A percentile compares a stretch with the other conserved stretches of the same genome.
These are phyloP conservation scores for Brachionus paranguensis DNA, from an alignment of 1,140 invertebrate genomes.

Conservation along the genomic window DNA sequence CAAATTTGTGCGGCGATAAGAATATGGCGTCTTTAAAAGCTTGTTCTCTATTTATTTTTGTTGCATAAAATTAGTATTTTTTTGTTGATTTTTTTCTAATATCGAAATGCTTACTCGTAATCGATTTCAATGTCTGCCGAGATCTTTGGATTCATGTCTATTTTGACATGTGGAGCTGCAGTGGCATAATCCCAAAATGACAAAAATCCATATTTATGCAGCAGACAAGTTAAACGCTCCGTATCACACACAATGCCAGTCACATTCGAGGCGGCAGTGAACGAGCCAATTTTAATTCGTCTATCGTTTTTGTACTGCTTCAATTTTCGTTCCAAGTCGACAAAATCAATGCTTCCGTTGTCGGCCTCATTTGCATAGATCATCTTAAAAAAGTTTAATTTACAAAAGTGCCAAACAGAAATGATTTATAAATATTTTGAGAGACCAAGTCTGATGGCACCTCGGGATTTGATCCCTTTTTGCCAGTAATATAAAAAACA, in stretches of 20 bases:
- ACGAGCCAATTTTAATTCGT: constrained; percentile 70
- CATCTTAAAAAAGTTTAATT: constrained; percentile 59
- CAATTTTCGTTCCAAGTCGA: constrained; percentile 64
- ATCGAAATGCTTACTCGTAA: not conserved
- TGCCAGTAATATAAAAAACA: too few species aligned
- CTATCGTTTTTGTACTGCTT: constrained; percentile 45
- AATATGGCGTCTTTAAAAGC: constrained; percentile 81
- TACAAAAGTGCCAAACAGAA: not conserved
- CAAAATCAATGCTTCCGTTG: constrained; percentile 71
- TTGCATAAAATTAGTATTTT: too few species aligned
- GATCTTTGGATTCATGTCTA: constrained; percentile 74
- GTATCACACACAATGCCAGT: constrained; percentile 81
- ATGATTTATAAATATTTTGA: not conserved
- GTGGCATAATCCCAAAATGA: constrained; percentile 82
- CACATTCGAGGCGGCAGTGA: constrained; percentile 77
- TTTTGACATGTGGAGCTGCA: constrained; percentile 70
- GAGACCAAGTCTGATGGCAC: too few species aligned
- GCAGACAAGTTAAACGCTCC: constrained; percentile 69
- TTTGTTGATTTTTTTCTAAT: not conserved
- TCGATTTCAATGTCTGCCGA: constrained; percentile 30
- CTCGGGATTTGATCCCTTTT: too few species aligned
- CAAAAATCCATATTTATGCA: constrained; percentile 74
- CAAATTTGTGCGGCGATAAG: constrained; percentile 82
- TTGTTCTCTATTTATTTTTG: constrained; percentile 49
- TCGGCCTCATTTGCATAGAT: constrained; percentile 69